phyloP scores from a whole-genome alignment of 2,888 invertebrate genomes.

The Eilema caniola region DNA sequence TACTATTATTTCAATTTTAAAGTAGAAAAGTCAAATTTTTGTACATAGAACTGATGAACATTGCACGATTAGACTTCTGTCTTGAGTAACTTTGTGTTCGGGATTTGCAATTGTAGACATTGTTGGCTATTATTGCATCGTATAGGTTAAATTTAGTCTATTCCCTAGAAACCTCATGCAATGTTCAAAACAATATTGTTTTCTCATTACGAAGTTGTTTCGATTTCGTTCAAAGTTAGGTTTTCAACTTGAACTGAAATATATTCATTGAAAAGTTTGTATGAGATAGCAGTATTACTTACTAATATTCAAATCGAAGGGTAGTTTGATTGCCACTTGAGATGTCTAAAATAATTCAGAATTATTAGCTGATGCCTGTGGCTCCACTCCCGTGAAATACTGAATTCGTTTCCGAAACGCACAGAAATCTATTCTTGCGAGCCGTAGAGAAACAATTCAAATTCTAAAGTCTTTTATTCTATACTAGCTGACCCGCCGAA shows the following conservation, averaged over 20 bases:
- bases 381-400: no score
- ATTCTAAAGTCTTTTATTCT: no score
- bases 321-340: not conserved
- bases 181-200: conserved; percentile 42
- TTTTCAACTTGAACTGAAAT: not conserved
- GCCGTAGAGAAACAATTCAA: no score
- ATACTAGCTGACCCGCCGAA: no score
- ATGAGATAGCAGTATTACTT: not conserved
- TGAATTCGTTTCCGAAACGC: no score
- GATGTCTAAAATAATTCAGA: not conserved
- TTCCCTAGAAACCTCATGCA: conserved; percentile 40
- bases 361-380: no score
- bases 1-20: not conserved
- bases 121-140: conserved; percentile 51
- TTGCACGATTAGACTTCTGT: conserved; percentile 35
- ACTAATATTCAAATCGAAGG: no score
- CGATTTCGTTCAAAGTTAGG: conserved; percentile 33
- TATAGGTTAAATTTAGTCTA: conserved; percentile 50
- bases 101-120: conserved; percentile 52
- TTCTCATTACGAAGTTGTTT: conserved; percentile 31
- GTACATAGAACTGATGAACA: no score
- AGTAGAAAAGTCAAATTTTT: not conserved
- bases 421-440: no score
- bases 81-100: conserved; percentile 6
- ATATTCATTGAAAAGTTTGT: not conserved